Evolutionary conservation across 2,113 vertebrate genomes (phyloP).

Genomic region (Dasyurus viverrinus): DNA sequence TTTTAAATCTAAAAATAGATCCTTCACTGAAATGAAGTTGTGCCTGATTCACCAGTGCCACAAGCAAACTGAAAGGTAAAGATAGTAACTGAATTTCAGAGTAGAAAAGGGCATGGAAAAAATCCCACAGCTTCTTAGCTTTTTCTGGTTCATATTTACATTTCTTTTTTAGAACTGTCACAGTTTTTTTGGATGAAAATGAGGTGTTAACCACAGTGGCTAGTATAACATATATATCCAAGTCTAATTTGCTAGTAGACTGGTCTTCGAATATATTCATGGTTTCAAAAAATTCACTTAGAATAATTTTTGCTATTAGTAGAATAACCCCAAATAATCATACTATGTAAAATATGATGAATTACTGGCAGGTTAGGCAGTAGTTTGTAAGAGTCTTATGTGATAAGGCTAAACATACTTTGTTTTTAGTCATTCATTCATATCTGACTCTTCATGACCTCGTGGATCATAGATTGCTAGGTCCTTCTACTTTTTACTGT

Average conservation of each 20-base stretch:
- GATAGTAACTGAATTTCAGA: conserved; percentile 2
- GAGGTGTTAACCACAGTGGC: conserved; percentile 21
- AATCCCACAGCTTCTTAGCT: conserved; percentile 11
- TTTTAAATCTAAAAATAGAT: background rate
- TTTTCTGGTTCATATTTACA: conserved; percentile 48
- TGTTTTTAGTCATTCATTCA: background rate
- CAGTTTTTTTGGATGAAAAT: conserved; percentile 19
- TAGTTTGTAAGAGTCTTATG: background rate
- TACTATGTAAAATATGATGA: conserved; percentile 24
- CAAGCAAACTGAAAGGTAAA: conserved; percentile 32
- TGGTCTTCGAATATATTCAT: background rate
- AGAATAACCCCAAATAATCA: conserved; percentile 30
- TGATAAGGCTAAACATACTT: background rate
- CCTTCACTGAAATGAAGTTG: conserved; percentile 12
- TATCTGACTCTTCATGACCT: background rate
- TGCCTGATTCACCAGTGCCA: conserved; percentile 1
- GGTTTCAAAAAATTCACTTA: conserved; percentile 40
- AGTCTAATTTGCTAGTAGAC: background rate
- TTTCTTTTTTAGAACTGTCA: conserved; percentile 30
- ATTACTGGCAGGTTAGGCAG: conserved; percentile 19
- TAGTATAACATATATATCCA: conserved; percentile 24
- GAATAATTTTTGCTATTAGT: conserved; percentile 31
- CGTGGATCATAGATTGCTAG: no score
- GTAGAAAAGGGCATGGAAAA: conserved; percentile 8
- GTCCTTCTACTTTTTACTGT: no score